Conservation (phyloP, 2,113 vertebrate genomes). For the Strix uralensis region DNA sequence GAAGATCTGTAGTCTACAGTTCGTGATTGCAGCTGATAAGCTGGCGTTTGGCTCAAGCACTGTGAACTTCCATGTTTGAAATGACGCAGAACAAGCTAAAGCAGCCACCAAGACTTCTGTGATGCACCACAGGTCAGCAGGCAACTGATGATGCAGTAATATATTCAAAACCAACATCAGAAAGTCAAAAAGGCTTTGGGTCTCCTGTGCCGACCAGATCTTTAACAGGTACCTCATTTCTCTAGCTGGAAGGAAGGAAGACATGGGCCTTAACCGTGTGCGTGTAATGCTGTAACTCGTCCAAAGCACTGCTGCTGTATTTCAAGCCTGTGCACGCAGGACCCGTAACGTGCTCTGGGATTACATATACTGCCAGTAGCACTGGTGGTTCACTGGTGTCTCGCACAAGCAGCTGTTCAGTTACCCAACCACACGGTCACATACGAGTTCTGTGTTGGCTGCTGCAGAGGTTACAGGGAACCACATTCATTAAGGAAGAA, state of each 20-base stretch:
- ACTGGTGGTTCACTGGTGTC: neutral
- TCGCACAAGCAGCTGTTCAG: neutral
- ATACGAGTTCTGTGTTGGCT: rapidly evolving
- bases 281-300: rapidly evolving
- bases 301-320: neutral
- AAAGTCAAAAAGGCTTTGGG: neutral
- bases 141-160: neutral
- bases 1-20: neutral
- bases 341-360: neutral
- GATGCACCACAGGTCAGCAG: neutral
- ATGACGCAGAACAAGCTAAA: neutral
- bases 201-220: neutral
- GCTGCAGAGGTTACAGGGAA: neutral
- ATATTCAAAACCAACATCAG: neutral
- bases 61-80: neutral
- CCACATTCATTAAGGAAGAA: too few relatives aligned
- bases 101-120: neutral
- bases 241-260: neutral
- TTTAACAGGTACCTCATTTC: neutral
- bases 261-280: neutral
- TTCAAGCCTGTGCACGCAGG: neutral
- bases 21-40: neutral
- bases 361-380: rapidly evolving
- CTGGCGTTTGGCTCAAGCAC: neutral
- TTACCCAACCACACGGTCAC: rapidly evolving